Base-by-base conservation (phyloP, 2,888 invertebrate species). In the Plagodis pulveraria region DNA sequence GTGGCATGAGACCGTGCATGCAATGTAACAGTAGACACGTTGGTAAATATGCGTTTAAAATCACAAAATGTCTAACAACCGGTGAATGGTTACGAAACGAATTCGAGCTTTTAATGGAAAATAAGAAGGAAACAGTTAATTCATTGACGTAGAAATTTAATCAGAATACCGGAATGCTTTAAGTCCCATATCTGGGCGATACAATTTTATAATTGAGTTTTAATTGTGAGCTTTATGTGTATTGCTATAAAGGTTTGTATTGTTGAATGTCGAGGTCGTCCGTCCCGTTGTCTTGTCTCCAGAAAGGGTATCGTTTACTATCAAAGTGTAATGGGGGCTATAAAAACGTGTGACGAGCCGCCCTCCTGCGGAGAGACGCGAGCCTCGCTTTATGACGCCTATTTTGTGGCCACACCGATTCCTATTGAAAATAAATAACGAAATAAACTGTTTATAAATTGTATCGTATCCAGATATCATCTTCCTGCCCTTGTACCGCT, bases 271-370 rank as follows among this genome's bases (percentile, higher is more conserved):
- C 11, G 22, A 48, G 48, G 41, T 46, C 49, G 45, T 40, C 40
- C 7, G 42, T 38, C 56, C 50, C 46, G 2, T 60, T 56, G 44
- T 56, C 44, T 56, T 59, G 49, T 57, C 55, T 47, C 62, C 58
- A 65, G 70, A 69, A 67, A 69, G 69, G 74, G 71, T 77, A 70
- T 76, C 73, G 73, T 78, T 79, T 79, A 73, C 68, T 73, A 69
- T 73, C 67, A 65, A 61, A 71, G 64, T 68, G 73, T 76, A 74
- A 74, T 78, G 67, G 63, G 72, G 60, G 40, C 70, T 74, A 74
- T 86, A 86, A 86, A 87, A 78, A 76, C 72, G 70, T 73, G 78
- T 80, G 83, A 85, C 74, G 71, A 52, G 68, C 60, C 63, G 79
- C 65, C 81, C 81, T 73, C 81, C 81, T 67, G 72, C 56, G 7